A percentile compares a stretch with the other conserved stretches of the same genome.
phyloP scores from a whole-genome alignment of 2,888 invertebrate species.

The Tipula helvola region DNA sequence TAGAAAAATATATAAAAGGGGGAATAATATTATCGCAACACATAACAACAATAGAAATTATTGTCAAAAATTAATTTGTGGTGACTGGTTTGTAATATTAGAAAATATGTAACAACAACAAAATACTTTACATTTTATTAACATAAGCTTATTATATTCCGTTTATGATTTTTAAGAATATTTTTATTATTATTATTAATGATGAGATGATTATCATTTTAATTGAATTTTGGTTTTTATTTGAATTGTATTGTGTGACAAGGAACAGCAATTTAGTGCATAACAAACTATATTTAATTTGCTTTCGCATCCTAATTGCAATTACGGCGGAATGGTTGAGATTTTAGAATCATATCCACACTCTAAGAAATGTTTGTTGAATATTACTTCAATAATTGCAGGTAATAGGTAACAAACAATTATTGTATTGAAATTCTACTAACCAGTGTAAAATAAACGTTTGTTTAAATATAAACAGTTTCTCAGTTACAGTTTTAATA shows the following conservation, averaged over 20 bases:
- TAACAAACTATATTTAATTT: no score
- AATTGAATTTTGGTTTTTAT: background rate
- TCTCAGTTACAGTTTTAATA: no score
- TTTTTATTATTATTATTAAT: background rate
- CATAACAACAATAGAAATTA: background rate
- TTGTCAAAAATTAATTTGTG: background rate
- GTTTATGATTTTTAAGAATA: background rate
- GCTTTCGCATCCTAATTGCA: no score
- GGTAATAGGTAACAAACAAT: no score
- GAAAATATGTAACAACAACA: background rate
- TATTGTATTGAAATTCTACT: no score
- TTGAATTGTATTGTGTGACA: background rate
- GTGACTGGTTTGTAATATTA: background rate
- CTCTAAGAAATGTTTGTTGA: no score
- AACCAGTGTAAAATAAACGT: no score
- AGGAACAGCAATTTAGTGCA: background rate
- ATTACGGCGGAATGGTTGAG: no score
- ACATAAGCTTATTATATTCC: background rate
- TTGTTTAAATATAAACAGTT: no score
- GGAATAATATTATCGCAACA: background rate
- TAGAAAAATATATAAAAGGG: background rate
- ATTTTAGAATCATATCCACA: no score
- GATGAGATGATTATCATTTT: background rate
- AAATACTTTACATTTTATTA: background rate
- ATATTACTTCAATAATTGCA: no score